Evolutionary conservation across 2,113 vertebrate species (phyloP).

Genomic region (Anser brachyrhynchus): DNA sequence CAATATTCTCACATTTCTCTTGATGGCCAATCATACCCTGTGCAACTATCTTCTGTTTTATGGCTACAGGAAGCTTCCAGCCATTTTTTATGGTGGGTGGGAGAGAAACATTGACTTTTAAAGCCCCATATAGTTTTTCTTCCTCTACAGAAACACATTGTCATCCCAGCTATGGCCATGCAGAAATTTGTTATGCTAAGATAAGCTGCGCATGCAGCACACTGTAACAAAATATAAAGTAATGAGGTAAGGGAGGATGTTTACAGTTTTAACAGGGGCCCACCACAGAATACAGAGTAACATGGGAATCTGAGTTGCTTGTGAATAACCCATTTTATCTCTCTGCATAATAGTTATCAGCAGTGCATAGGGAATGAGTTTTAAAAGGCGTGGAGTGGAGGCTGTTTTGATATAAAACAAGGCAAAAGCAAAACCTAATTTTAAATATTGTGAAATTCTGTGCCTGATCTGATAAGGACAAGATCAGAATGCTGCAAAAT

Average conservation of each 20-base stretch:
- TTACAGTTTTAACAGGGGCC: constrained; percentile 10
- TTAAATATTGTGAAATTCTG: constrained; percentile 3
- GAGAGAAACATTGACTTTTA: constrained; percentile 31
- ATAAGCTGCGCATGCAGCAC: constrained; percentile 31
- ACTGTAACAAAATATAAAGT: constrained; percentile 43
- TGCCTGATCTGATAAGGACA: background rate
- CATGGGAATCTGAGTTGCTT: background rate
- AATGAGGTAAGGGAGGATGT: constrained; percentile 43
- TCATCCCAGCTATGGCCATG: constrained; percentile 50
- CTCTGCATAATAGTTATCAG: background rate
- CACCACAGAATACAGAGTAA: constrained; percentile 11
- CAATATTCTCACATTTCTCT: constrained; percentile 19
- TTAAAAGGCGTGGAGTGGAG: background rate
- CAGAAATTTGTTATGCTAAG: constrained; percentile 49
- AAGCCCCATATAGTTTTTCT: constrained; percentile 40
- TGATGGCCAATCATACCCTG: constrained; percentile 17
- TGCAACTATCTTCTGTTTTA: constrained; percentile 19
- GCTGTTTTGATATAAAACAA: background rate
- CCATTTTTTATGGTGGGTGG: background rate
- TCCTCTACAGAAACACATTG: constrained; percentile 34
- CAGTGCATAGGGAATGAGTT: background rate
- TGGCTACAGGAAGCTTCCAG: constrained; percentile 17
- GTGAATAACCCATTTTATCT: background rate
- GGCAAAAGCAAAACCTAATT: background rate
- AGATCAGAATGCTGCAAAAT: background rate